Percentiles rank a stretch among this genome's conserved stretches.
Evolutionary conservation across 1,140 invertebrate genomes (phyloP).

Genomic region (Teleogryllus occipitalis): DNA sequence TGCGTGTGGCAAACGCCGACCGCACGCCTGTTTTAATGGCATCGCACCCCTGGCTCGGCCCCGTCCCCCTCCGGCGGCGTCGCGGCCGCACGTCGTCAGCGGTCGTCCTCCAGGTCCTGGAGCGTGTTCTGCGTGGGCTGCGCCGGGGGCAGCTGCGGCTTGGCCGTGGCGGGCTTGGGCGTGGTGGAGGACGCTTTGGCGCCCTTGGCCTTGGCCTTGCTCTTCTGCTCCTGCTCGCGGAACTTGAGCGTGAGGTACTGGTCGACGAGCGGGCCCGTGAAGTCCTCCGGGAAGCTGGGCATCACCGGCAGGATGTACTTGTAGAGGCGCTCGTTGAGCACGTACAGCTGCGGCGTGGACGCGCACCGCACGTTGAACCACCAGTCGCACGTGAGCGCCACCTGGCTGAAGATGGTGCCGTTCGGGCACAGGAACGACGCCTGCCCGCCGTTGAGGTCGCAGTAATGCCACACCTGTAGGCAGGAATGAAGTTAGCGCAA

Average conservation of each 20-base stretch:
- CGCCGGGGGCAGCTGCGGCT: slow-evolving; percentile 17
- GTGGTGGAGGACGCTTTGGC: slow-evolving; percentile 21
- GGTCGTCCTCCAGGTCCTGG: slow-evolving; percentile 19
- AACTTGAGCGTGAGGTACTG: slow-evolving; percentile 73
- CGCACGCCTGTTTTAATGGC: neutral
- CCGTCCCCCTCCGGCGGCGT: neutral
- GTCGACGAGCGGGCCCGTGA: slow-evolving; percentile 73
- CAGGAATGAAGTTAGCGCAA: no score
- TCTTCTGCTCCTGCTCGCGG: slow-evolving; percentile 71
- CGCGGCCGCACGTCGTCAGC: neutral
- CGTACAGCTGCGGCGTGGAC: slow-evolving; percentile 71
- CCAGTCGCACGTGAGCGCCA: slow-evolving; percentile 76
- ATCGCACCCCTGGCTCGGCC: no score
- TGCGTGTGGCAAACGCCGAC: neutral
- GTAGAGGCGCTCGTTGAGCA: slow-evolving; percentile 77
- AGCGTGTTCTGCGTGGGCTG: slow-evolving; percentile 22
- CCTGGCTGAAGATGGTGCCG: slow-evolving; percentile 83
- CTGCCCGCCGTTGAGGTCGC: slow-evolving; percentile 82
- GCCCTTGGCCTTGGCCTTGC: slow-evolving; percentile 38
- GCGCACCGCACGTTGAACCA: slow-evolving; percentile 85
- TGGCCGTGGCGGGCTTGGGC: slow-evolving; percentile 19
- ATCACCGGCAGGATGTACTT: slow-evolving; percentile 77
- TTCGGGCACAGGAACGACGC: slow-evolving; percentile 85
- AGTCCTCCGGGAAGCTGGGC: slow-evolving; percentile 81
- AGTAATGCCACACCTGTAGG: slow-evolving; percentile 81